Percentiles rank a stretch among this genome's conserved stretches.
Conservation (phyloP, 1,140 invertebrate species). For the Drosophila dunni region DNA sequence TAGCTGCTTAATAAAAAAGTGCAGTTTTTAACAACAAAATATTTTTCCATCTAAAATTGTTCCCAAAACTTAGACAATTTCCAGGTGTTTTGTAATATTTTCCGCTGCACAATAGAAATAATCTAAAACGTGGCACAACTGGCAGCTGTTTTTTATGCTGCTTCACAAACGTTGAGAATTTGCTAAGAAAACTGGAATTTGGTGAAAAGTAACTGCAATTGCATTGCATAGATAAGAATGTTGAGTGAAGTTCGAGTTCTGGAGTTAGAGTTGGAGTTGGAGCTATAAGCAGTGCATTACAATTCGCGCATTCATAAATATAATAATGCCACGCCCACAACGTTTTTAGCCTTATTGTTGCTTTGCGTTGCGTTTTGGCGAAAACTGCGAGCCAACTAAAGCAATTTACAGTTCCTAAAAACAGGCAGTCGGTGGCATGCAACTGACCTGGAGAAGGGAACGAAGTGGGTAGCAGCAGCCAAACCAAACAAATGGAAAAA, state of each 20-base stretch:
- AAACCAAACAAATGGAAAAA: conserved; percentile 79
- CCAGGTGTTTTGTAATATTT: neutral
- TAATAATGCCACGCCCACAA: neutral
- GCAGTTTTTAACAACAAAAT: too few relatives aligned
- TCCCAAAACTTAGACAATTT: neutral
- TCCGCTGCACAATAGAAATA: conserved; percentile 34
- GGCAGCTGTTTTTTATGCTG: conserved; percentile 2
- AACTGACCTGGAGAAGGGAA: conserved; percentile 61
- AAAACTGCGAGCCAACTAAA: conserved; percentile 75
- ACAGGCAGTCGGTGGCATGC: conserved; percentile 53
- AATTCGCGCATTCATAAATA: conserved; percentile 73
- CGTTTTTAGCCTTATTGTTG: neutral
- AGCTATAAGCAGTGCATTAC: conserved; percentile 52
- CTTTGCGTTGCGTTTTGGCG: conserved; percentile 32
- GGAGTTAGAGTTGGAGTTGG: too few relatives aligned
- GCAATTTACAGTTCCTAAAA: conserved; percentile 80
- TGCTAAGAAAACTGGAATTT: conserved; percentile 43
- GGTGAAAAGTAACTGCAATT: conserved; percentile 32
- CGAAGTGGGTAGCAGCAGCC: conserved; percentile 34
- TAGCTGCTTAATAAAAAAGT: too few relatives aligned
- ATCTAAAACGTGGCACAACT: conserved; percentile 6
- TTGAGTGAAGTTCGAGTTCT: conserved; percentile 19
- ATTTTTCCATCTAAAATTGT: too few relatives aligned
- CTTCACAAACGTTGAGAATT: neutral
- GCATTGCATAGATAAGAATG: conserved; percentile 44